Base-by-base conservation (phyloP, 2,113 vertebrate genomes). In the Dipodomys merriami region DNA sequence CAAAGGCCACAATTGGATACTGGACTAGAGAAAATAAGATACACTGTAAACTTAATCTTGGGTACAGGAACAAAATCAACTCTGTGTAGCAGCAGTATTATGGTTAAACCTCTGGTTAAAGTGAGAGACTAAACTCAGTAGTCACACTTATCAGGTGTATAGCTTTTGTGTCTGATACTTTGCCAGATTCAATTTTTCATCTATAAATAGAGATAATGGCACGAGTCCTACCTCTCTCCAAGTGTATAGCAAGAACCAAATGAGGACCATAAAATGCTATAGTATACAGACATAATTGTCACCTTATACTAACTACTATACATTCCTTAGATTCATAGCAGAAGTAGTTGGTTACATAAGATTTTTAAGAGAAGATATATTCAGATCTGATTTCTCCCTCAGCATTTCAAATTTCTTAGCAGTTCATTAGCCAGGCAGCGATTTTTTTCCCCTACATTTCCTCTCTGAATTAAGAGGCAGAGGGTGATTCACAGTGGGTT, bases 351-450 rank as follows among this genome's bases (percentile, higher is more conserved):
- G 71, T 85, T 83, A 86, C 53, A 82, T 19, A 13, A 33, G 60
- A 57, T 83, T 76, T 77, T 22, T 71, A 86, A 68, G 25, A 65
- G 76, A 15, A 88, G 62, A 86, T 16, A 9, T 44, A 53, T 27
- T 81, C 74, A 57, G 76, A 80, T 86, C 33, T 27, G 33, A 74
- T 49, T 67, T 78, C 73, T 62, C 65, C 72, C 68, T 60, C 2
- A 33, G 39, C 57, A 65, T 86, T 95, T 62, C 62, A 84, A 27
- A 86, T 91, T 72, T 94, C 82, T 89, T 53, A 46, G 68, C 57
- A n/a, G 78, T 18, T 93, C 87, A 69, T 91, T 79, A 60, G 67
- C 22, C 29, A 73, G 35, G 57, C 35, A 23, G 35, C 76, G 19
- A 3, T 57, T 85, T 91, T 91, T 72, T 65, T 57, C 15, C 15